Percentiles rank a stretch among this genome's conserved stretches.
These are phyloP conservation scores for Drosophila recens DNA, from an alignment of 2,888 invertebrate genomes.

Conservation along the genomic window DNA sequence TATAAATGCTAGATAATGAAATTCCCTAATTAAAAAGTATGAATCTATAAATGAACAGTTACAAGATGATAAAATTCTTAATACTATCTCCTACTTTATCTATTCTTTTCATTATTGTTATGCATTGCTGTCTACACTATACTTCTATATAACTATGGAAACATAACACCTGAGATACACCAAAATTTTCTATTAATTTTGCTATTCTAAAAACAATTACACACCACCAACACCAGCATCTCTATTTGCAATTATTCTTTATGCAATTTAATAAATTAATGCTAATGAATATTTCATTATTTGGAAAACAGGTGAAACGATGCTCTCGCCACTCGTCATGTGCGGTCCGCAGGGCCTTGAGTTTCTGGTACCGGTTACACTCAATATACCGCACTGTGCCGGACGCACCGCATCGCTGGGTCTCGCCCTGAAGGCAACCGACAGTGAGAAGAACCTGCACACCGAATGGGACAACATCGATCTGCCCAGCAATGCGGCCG, in stretches of 20 bases:
- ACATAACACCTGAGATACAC: constrained; percentile 29
- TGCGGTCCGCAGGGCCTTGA: constrained; percentile 97
- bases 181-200: constrained; percentile 10
- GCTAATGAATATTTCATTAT: constrained; percentile 15
- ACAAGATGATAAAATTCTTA: neutral
- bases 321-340: constrained; percentile 97
- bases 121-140: constrained; percentile 11
- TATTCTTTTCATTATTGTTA: constrained; percentile 1
- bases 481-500: constrained; percentile 92
- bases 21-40: neutral
- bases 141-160: constrained; percentile 6
- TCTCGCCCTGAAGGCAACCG: constrained; percentile 92
- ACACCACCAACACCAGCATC: constrained; percentile 40
- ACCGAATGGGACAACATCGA: constrained; percentile 95
- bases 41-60: neutral
- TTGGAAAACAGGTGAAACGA: constrained; percentile 91
- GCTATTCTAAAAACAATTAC: constrained; percentile 24
- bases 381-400: constrained; percentile 95
- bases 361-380: constrained; percentile 95
- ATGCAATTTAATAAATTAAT: neutral
- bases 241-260: constrained; percentile 7
- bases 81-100: neutral
- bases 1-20: neutral
- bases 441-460: constrained; percentile 93
- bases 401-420: constrained; percentile 92